Percentiles rank a stretch among this genome's conserved stretches.
phyloP scores from a whole-genome alignment of 2,113 vertebrate species.

The Macquaria ambigua region DNA sequence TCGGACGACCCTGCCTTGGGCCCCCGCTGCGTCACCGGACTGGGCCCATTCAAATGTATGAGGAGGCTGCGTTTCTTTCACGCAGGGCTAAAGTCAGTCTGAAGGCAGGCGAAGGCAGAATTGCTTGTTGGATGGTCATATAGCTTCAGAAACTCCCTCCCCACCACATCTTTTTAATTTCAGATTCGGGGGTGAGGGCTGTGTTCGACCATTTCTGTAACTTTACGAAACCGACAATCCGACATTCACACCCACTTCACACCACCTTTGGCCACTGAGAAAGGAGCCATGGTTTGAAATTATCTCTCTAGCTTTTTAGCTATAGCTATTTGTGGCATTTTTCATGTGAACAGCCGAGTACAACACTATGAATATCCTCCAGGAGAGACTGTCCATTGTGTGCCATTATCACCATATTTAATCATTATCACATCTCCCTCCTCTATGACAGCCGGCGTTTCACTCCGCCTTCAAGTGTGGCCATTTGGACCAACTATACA shows the following conservation, averaged over 20 bases:
- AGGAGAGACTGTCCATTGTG: not conserved
- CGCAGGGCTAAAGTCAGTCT: no score
- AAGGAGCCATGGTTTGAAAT: no score
- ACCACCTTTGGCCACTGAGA: no score
- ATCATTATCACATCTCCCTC: not conserved
- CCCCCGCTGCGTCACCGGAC: no score
- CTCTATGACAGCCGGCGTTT: not conserved
- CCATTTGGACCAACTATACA: not conserved
- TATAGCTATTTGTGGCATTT: not conserved
- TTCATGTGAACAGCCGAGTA: not conserved
- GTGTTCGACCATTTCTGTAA: not conserved
- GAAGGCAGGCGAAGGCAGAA: not conserved
- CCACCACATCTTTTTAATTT: not conserved
- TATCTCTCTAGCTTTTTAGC: no score
- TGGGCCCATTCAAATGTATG: no score
- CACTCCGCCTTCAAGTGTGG: not conserved
- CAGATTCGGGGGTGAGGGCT: not conserved
- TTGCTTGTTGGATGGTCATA: no score
- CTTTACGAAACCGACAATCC: not conserved
- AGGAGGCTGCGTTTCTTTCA: no score
- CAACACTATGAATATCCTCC: not conserved
- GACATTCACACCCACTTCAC: no score
- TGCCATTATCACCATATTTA: not conserved
- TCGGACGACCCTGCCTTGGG: no score
- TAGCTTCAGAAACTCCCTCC: no score